Base-by-base conservation (phyloP, 2,888 invertebrate genomes). In the Gnatocerus cornutus region DNA sequence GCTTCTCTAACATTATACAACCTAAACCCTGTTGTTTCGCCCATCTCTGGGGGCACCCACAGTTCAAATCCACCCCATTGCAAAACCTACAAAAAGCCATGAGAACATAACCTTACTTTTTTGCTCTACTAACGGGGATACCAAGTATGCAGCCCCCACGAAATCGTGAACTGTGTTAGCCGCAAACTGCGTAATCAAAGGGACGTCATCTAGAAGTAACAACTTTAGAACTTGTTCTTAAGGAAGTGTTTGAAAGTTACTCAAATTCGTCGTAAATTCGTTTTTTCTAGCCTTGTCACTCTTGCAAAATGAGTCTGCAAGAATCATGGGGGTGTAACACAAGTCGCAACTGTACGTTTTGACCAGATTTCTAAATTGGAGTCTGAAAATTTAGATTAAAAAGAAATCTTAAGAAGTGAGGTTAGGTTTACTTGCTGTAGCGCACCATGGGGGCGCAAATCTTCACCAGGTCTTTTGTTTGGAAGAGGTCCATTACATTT, bases 21-120 rank as follows among this genome's bases (percentile, higher is more conserved):
- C 98, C 98, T 81, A 95, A 93, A 2, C 96, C 96, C 81, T 95
- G 94, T 74, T 93, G 90, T 85, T 95, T 92, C 0, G 98, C 98
- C 98, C 98, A 98, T 74, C 91, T 87, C 85, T 99, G 99, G 0
- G 99, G 99, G 78, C 99, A 99, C 0, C 99, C 99, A 87, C 99
- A 99, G 83, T 99, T 99, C 33, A 99, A 86, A 86, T 99, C 99
- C 1, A 98, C 93, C 4, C 99, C 99, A 87, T 95, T 93, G 62
- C 93, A 91, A 86, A 92, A 94, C 9, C 92, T 92, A 76, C 68
- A 76, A 74, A 62, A 45, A 55, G 68, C 59, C 43, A 43, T 39
- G 46, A 45, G 9, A 10, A 65, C 16, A 41, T 10, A 55, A 59
- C 8, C 45, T 58, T n/a, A 13, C 6, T 37, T 43, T 37, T 41